Percentiles rank a stretch among this genome's conserved stretches.
phyloP scores from a whole-genome alignment of 2,888 invertebrate species.

The Ichneumoninae sp. region DNA sequence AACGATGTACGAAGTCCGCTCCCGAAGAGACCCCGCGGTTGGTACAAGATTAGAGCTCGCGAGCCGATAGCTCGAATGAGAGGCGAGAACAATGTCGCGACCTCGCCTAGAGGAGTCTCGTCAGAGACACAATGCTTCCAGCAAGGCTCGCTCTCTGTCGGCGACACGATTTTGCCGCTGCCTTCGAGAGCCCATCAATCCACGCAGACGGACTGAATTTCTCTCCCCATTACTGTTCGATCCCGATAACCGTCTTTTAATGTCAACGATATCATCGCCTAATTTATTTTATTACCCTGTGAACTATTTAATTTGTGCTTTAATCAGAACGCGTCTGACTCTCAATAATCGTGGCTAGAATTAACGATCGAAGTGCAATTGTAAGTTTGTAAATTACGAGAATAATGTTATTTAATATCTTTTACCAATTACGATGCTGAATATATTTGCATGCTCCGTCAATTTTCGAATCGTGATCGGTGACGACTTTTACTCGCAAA shows the following conservation, averaged over 20 bases:
- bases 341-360: neutral
- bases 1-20: conserved; percentile 74
- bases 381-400: neutral
- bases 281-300: neutral
- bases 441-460: conserved; percentile 8
- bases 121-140: conserved; percentile 79
- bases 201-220: conserved; percentile 75
- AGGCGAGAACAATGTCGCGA: conserved; percentile 43
- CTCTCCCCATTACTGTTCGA: neutral
- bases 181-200: conserved; percentile 79
- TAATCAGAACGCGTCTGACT: neutral
- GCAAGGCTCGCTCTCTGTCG: conserved; percentile 78
- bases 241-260: conserved; percentile 2
- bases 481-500: neutral
- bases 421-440: neutral
- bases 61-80: conserved; percentile 80
- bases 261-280: conserved; percentile 9
- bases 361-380: neutral
- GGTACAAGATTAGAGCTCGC: conserved; percentile 79
- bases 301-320: neutral
- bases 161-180: conserved; percentile 77
- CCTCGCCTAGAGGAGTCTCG: conserved; percentile 75
- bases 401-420: neutral
- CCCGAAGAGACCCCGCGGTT: conserved; percentile 78
- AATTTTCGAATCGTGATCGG: neutral